phyloP scores from a whole-genome alignment of 2,113 vertebrate genomes.

The Seriola aureovittata region DNA sequence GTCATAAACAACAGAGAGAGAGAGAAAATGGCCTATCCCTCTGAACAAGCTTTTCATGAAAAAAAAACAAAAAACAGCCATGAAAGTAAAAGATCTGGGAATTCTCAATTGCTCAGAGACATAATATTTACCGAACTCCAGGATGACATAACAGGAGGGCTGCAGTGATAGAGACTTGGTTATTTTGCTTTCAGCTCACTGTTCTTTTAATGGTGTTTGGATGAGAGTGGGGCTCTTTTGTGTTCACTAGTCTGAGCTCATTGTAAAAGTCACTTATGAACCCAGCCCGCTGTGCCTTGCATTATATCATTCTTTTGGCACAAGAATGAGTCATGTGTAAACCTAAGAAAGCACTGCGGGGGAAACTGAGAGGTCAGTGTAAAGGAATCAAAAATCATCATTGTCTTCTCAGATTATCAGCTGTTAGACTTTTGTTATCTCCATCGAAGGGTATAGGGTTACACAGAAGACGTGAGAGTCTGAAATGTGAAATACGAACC shows the following conservation, averaged over 20 bases:
- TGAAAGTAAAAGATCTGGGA: constrained; percentile 36
- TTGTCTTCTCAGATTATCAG: background rate
- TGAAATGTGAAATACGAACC: constrained; percentile 28
- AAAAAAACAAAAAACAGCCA: background rate
- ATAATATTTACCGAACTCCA: constrained; percentile 71
- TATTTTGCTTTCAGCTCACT: constrained; percentile 48
- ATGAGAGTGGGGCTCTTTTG: constrained; percentile 26
- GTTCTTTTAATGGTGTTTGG: constrained; percentile 48
- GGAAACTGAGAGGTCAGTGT: background rate
- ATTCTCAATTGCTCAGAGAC: constrained; percentile 63
- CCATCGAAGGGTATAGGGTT: constrained; percentile 22
- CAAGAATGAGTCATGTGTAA: background rate
- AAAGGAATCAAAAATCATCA: background rate
- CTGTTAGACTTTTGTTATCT: constrained; percentile 10
- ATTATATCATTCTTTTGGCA: constrained; percentile 63
- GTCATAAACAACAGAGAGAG: constrained; percentile 44
- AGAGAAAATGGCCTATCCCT: constrained; percentile 12
- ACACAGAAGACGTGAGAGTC: background rate
- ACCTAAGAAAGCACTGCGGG: constrained; percentile 13
- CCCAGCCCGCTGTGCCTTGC: constrained; percentile 25
- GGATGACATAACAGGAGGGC: constrained; percentile 57
- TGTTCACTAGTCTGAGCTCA: constrained; percentile 59
- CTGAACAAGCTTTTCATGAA: constrained; percentile 23
- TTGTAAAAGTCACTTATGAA: constrained; percentile 52
- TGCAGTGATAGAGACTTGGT: constrained; percentile 30